phyloP scores from a whole-genome alignment of 2,113 vertebrate genomes.

The Hippoglossus stenolepis region DNA sequence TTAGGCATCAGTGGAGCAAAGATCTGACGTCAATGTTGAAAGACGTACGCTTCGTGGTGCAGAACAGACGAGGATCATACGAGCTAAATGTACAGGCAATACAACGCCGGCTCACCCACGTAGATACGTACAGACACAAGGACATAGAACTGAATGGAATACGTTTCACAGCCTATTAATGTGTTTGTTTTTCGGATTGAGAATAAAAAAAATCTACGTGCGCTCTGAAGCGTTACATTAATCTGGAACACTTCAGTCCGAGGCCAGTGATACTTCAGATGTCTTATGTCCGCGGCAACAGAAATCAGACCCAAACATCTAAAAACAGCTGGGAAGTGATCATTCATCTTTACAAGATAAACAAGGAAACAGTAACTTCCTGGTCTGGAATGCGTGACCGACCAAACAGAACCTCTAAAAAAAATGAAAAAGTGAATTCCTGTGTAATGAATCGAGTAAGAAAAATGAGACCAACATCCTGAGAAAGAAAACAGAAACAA shows the following conservation, averaged over 20 bases:
- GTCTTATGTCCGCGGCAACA: background rate
- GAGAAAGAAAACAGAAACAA: slow-evolving; percentile 22
- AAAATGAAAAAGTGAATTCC: background rate
- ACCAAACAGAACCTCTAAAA: background rate
- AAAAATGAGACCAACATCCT: background rate
- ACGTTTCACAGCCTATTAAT: background rate
- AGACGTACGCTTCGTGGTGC: background rate
- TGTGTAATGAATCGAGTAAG: background rate
- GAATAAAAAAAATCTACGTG: too few species aligned
- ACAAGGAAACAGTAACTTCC: background rate
- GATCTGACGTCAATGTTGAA: background rate
- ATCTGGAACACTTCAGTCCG: background rate
- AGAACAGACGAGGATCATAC: background rate
- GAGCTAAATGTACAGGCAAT: too few species aligned
- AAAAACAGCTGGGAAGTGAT: background rate
- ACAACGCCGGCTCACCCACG: too few species aligned
- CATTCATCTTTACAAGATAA: background rate
- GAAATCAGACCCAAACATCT: background rate
- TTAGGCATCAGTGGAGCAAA: too few species aligned
- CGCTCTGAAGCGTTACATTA: background rate
- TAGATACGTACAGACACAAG: background rate
- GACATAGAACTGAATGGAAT: background rate
- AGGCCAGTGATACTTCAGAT: background rate
- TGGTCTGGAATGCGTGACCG: background rate
- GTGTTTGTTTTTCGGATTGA: too few species aligned